These are phyloP conservation scores for Bombus soroeensis DNA, from an alignment of 1,140 invertebrate species.

Conservation along the genomic window DNA sequence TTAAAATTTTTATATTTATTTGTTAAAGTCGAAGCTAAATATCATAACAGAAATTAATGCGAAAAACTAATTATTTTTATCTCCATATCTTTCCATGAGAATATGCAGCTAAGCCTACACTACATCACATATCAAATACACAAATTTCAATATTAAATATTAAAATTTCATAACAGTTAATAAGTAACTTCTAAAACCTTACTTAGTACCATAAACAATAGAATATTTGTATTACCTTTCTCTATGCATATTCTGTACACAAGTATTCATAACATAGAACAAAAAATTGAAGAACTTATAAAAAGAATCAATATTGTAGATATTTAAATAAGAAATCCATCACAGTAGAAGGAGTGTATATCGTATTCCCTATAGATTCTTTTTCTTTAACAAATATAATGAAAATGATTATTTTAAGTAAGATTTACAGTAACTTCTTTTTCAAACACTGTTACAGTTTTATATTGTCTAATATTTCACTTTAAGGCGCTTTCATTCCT, in stretches of 20 bases:
- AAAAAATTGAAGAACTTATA: neutral
- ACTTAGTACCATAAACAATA: neutral
- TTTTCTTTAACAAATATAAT: neutral
- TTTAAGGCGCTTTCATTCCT: neutral
- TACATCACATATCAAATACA: neutral
- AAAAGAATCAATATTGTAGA: neutral
- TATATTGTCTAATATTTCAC: neutral
- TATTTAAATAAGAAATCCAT: neutral
- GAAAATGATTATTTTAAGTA: neutral
- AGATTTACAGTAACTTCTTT: neutral
- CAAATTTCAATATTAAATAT: neutral
- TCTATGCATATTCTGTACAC: neutral
- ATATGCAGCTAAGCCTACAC: constrained; percentile 73
- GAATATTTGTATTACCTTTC: neutral
- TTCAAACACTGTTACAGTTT: neutral
- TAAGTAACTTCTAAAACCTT: neutral
- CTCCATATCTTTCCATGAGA: neutral
- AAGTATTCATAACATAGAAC: neutral
- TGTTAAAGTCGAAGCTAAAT: neutral
- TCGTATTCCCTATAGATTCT: neutral
- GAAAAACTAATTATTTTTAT: constrained; percentile 11
- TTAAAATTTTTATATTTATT: neutral
- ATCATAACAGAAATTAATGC: constrained; percentile 3
- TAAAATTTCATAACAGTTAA: neutral
- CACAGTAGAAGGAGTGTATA: neutral